Evolutionary conservation across 2,888 invertebrate genomes (phyloP).

Genomic region (Corythucha ciliata): DNA sequence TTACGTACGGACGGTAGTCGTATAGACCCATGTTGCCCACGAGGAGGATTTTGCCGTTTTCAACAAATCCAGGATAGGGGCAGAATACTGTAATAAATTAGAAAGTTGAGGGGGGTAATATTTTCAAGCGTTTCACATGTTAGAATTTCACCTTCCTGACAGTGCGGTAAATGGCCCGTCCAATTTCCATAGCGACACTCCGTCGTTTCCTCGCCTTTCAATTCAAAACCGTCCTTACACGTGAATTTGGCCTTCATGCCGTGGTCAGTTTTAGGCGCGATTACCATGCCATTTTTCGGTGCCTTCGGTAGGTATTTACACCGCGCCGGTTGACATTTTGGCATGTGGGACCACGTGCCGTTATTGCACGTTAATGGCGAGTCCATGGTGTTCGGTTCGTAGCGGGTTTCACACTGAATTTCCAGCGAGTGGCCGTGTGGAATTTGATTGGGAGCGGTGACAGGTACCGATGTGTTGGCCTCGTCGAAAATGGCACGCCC

Average conservation of each 20-base stretch:
- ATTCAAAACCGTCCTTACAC: slow-evolving; percentile 84
- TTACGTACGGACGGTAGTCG: slow-evolving; percentile 88
- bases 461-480: slow-evolving; percentile 41
- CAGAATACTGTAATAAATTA: slow-evolving; percentile 59
- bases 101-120: neutral
- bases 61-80: slow-evolving; percentile 81
- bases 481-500: slow-evolving; percentile 56
- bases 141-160: slow-evolving; percentile 56
- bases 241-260: slow-evolving; percentile 89
- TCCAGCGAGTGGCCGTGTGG: slow-evolving; percentile 61
- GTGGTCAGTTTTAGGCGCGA: slow-evolving; percentile 95
- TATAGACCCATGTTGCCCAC: slow-evolving; percentile 95
- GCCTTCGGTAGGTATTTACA: slow-evolving; percentile 73
- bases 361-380: slow-evolving; percentile 78
- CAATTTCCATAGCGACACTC: slow-evolving; percentile 92
- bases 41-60: slow-evolving; percentile 79
- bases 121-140: no score
- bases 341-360: slow-evolving; percentile 92
- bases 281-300: slow-evolving; percentile 89
- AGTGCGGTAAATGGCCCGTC: slow-evolving; percentile 80
- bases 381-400: slow-evolving; percentile 69
- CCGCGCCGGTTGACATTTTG: slow-evolving; percentile 63
- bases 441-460: no score
- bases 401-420: slow-evolving; percentile 73
- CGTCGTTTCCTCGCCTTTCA: slow-evolving; percentile 64